phyloP scores from a whole-genome alignment of 2,888 invertebrate genomes.

The Automeris io region DNA sequence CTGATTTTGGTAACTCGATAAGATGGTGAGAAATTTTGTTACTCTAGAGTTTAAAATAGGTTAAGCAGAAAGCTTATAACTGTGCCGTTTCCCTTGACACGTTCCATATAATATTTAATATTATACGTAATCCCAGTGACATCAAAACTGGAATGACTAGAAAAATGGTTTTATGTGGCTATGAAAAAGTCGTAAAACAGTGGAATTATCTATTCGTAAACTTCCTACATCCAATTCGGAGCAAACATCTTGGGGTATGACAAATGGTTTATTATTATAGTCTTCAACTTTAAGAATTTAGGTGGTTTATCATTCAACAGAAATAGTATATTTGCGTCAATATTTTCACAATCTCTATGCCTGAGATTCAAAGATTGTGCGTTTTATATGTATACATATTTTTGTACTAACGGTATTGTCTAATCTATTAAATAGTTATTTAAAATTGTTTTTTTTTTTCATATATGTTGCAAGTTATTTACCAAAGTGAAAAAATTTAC shows the following conservation, averaged over 20 bases:
- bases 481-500: too few species aligned
- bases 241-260: slow-evolving; percentile 21
- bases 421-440: too few species aligned
- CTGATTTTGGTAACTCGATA: too few species aligned
- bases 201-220: slow-evolving; percentile 23
- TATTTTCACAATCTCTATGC: slow-evolving; percentile 3
- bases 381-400: too few species aligned
- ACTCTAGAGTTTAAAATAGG: too few species aligned
- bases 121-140: slow-evolving; percentile 24
- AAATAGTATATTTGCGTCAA: slow-evolving; percentile 9
- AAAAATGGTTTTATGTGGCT: slow-evolving; percentile 31
- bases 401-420: too few species aligned
- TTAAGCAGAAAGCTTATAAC: too few species aligned
- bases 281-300: slow-evolving; percentile 16
- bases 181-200: slow-evolving; percentile 34
- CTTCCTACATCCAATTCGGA: slow-evolving; percentile 20
- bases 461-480: too few species aligned
- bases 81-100: slow-evolving; percentile 9
- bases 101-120: slow-evolving; percentile 16
- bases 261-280: slow-evolving; percentile 23
- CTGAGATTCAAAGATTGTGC: slow-evolving; percentile 4
- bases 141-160: slow-evolving; percentile 29
- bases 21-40: too few species aligned
- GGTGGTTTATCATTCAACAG: slow-evolving; percentile 13
- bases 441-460: too few species aligned